phyloP scores from a whole-genome alignment of 2,113 vertebrate species.

The Plectropomus leopardus region DNA sequence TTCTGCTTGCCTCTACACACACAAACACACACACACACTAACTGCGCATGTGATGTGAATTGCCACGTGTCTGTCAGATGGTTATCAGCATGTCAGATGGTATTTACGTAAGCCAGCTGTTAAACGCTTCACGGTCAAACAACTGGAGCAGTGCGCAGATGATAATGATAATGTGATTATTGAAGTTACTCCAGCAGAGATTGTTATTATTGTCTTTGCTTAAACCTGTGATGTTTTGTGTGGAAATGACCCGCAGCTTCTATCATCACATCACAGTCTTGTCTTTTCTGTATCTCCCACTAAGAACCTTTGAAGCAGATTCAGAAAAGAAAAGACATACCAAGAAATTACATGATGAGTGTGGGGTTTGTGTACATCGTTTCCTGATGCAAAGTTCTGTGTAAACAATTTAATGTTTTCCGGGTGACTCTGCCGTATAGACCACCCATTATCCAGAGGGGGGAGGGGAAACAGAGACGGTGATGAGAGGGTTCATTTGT shows the following conservation, averaged over 20 bases:
- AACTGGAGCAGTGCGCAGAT: not conserved
- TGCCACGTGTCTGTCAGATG: constrained; percentile 41
- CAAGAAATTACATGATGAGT: constrained; percentile 26
- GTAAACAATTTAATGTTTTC: constrained; percentile 62
- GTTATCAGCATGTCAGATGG: constrained; percentile 27
- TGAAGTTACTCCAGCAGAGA: not conserved
- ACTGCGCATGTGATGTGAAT: constrained; percentile 43
- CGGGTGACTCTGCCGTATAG: constrained; percentile 30
- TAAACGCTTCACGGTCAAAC: constrained; percentile 8
- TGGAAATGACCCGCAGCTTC: not conserved
- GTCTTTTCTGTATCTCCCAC: not conserved
- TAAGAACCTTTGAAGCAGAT: not conserved
- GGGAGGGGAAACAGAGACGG: constrained; percentile 8
- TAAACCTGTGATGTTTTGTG: not conserved
- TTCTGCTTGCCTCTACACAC: not conserved
- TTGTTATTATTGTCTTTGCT: not conserved
- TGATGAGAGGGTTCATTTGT: constrained; percentile 51
- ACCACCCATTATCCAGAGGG: constrained; percentile 56
- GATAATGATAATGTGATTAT: constrained; percentile 3
- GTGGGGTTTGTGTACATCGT: constrained; percentile 38
- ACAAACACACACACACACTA: not conserved
- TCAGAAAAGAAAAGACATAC: not conserved
- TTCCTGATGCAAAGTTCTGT: constrained; percentile 36
- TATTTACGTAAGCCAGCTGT: constrained; percentile 44
- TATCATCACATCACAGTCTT: not conserved